phyloP scores from a whole-genome alignment of 2,113 vertebrate species.

The Bucco capensis region DNA sequence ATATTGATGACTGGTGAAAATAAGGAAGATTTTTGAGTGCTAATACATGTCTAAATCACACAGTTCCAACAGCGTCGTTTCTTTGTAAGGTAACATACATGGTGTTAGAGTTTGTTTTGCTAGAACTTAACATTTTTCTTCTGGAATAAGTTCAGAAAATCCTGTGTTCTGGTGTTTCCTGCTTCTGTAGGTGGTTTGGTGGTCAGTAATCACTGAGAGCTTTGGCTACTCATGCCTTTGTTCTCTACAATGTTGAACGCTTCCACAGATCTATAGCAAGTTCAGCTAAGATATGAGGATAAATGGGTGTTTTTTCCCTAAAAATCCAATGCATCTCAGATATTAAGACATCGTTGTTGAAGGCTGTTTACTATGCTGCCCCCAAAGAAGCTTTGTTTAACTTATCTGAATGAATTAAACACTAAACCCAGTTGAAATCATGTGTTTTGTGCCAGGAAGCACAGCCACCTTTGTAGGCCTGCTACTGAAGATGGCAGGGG shows the following conservation, averaged over 20 bases:
- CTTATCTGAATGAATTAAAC: neutral
- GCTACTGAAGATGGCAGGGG: neutral
- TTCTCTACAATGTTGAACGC: neutral
- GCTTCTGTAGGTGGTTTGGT: neutral
- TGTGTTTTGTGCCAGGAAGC: neutral
- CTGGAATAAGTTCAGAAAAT: neutral
- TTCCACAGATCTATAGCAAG: neutral
- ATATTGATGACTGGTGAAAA: neutral
- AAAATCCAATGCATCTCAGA: neutral
- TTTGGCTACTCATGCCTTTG: neutral
- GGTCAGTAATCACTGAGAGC: neutral
- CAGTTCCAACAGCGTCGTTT: rapidly evolving
- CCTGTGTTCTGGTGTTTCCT: neutral
- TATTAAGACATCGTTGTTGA: neutral
- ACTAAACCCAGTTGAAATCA: neutral
- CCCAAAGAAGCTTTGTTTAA: neutral
- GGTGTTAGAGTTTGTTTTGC: neutral
- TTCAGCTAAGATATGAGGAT: neutral
- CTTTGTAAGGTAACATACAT: neutral
- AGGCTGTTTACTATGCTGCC: neutral
- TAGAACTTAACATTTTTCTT: neutral
- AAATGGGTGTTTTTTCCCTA: neutral
- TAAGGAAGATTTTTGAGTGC: neutral
- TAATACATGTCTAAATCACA: neutral
- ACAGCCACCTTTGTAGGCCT: neutral